Evolutionary conservation across 2,888 invertebrate species (phyloP).

Genomic region (Hermaeophaga mercurialis): DNA sequence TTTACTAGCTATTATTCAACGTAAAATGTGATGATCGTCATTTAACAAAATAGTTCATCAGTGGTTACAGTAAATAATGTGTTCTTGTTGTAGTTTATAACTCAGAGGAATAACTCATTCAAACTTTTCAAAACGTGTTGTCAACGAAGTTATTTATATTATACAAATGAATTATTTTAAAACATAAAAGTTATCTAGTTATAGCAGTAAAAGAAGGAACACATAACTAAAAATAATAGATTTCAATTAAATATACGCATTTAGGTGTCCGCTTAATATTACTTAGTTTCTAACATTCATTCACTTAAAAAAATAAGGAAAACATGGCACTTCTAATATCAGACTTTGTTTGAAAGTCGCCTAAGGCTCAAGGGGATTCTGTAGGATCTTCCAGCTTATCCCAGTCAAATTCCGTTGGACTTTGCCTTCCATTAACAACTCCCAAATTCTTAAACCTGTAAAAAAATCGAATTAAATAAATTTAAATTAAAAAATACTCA

Average conservation of each 20-base stretch:
- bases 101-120: no score
- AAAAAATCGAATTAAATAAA: no score
- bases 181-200: not conserved
- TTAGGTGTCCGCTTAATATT: conserved; percentile 1
- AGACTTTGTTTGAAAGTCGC: conserved; percentile 21
- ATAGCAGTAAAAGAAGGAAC: not conserved
- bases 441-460: conserved; percentile 81
- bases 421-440: conserved; percentile 74
- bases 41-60: no score
- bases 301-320: conserved; percentile 7
- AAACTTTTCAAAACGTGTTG: no score
- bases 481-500: no score
- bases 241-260: no score
- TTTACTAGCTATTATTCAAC: no score
- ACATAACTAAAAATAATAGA: not conserved
- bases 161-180: not conserved
- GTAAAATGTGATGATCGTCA: no score
- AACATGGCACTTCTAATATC: conserved; percentile 29
- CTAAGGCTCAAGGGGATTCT: conserved; percentile 22
- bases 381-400: conserved; percentile 74
- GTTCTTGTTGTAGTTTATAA: no score
- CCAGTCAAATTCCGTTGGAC: conserved; percentile 88
- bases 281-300: not conserved
- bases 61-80: no score
- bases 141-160: not conserved